Percentiles rank a stretch among this genome's conserved stretches.
Conservation (phyloP, 2,888 invertebrate species). For the Drosophila suboccidentalis region DNA sequence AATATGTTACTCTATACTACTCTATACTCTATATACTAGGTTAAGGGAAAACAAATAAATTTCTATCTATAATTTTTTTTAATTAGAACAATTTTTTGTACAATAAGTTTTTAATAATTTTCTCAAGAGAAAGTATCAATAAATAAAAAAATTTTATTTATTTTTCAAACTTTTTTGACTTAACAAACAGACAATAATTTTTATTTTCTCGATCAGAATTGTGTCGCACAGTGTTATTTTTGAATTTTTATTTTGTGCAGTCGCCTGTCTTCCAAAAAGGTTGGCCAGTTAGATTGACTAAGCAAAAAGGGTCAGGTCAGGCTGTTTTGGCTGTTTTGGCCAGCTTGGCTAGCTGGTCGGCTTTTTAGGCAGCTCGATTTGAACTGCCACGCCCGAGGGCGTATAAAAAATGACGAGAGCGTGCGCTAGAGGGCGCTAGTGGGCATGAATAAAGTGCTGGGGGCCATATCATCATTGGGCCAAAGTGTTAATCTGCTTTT, state of each 20-base stretch:
- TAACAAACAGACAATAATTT: neutral
- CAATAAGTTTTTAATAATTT: too few species aligned
- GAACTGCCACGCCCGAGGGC: conserved; percentile 45
- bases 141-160: too few species aligned
- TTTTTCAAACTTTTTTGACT: too few species aligned
- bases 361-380: conserved; percentile 36
- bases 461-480: conserved; percentile 68
- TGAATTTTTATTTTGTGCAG: conserved; percentile 29
- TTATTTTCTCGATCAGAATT: neutral
- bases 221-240: conserved; percentile 59
- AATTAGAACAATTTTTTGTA: too few species aligned
- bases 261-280: conserved; percentile 39
- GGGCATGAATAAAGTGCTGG: conserved; percentile 23
- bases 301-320: conserved; percentile 68
- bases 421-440: conserved; percentile 32
- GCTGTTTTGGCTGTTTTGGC: conserved; percentile 6
- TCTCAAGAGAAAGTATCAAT: too few species aligned
- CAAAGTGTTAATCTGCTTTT: conserved; percentile 76
- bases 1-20: too few species aligned
- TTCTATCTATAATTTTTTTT: too few species aligned
- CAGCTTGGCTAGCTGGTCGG: conserved; percentile 7
- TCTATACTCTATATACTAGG: too few species aligned
- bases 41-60: too few species aligned
- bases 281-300: conserved; percentile 70
- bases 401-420: conserved; percentile 57